Percentiles rank a stretch among this genome's conserved stretches.
Evolutionary conservation across 1,140 invertebrate genomes (phyloP).

Genomic region (Drosophila ironensis): DNA sequence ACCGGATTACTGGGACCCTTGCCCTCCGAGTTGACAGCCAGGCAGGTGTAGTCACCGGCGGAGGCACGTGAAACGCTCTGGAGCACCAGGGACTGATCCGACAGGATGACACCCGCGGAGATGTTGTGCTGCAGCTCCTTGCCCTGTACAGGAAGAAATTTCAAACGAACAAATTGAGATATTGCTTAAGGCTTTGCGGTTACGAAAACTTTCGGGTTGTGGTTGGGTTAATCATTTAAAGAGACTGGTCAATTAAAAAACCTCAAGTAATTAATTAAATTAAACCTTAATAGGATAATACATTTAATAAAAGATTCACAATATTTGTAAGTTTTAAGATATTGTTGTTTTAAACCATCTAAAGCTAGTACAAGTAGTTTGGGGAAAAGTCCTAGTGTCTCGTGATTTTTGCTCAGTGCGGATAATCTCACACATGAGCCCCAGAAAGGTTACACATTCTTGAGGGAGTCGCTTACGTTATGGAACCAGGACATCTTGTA

Average conservation of each 20-base stretch:
- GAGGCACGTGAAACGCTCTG: slow-evolving; percentile 90
- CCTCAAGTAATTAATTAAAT: no score
- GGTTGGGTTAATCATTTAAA: no score
- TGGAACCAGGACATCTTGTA: slow-evolving; percentile 93
- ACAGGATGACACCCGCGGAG: slow-evolving; percentile 89
- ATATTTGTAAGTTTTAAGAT: no score
- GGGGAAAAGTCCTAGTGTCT: no score
- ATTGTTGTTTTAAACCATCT: no score
- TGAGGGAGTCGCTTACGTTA: slow-evolving; percentile 85
- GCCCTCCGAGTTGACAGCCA: slow-evolving; percentile 91
- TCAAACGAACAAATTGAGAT: background rate
- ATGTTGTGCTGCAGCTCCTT: slow-evolving; percentile 90
- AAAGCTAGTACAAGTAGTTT: background rate
- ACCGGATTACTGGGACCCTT: slow-evolving; percentile 91
- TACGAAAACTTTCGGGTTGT: no score
- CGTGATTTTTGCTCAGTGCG: background rate
- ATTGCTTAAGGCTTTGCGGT: no score
- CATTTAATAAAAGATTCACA: background rate
- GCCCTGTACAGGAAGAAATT: slow-evolving; percentile 83
- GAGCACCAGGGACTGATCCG: slow-evolving; percentile 91
- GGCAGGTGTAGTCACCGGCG: slow-evolving; percentile 91
- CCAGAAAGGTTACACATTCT: slow-evolving; percentile 12
- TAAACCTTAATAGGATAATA: background rate
- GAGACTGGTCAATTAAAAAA: no score
- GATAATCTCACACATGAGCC: background rate